These are phyloP conservation scores for Gambusia affinis DNA, from an alignment of 2,113 vertebrate genomes.

Conservation along the genomic window DNA sequence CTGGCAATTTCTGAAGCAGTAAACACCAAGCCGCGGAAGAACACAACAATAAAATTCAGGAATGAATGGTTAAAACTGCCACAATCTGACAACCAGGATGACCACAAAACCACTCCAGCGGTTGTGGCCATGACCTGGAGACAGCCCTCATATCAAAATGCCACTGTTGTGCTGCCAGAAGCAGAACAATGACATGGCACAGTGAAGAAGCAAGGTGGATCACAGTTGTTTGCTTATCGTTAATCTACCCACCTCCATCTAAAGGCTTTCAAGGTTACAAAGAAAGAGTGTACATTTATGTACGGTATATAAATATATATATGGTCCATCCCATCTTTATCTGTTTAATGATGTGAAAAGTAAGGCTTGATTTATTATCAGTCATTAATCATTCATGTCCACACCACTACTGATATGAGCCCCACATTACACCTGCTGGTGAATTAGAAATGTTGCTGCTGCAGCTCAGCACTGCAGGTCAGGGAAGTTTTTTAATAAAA, in stretches of 20 bases:
- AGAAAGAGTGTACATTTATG: constrained; percentile 16
- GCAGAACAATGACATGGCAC: constrained; percentile 1
- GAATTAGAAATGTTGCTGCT: constrained; percentile 33
- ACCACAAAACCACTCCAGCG: constrained; percentile 30
- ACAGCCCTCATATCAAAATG: constrained; percentile 26
- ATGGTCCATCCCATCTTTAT: constrained; percentile 45
- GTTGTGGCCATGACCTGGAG: constrained; percentile 61
- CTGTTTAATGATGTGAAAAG: constrained; percentile 53
- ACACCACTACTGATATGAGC: constrained; percentile 20
- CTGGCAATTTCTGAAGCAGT: constrained; percentile 50
- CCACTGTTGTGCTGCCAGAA: constrained; percentile 24
- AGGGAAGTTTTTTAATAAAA: constrained; percentile 15
- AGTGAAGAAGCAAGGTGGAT: constrained; percentile 3
- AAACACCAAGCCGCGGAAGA: constrained; percentile 11
- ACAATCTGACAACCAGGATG: constrained; percentile 33
- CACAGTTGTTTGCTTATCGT: constrained; percentile 46
- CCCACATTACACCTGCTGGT: constrained; percentile 33
- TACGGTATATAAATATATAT: no score
- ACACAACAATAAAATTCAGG: constrained; percentile 11
- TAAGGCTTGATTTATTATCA: constrained; percentile 44
- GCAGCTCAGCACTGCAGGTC: constrained; percentile 13
- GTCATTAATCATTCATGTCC: constrained; percentile 51
- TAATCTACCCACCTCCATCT: constrained; percentile 17
- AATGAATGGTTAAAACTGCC: constrained; percentile 17
- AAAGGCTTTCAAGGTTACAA: constrained; percentile 60